Evolutionary conservation across 2,797 vertebrate species (phyloP), one percentile per base, ranked within the genome.

Genomic region (Syngnathus acus): DNA sequence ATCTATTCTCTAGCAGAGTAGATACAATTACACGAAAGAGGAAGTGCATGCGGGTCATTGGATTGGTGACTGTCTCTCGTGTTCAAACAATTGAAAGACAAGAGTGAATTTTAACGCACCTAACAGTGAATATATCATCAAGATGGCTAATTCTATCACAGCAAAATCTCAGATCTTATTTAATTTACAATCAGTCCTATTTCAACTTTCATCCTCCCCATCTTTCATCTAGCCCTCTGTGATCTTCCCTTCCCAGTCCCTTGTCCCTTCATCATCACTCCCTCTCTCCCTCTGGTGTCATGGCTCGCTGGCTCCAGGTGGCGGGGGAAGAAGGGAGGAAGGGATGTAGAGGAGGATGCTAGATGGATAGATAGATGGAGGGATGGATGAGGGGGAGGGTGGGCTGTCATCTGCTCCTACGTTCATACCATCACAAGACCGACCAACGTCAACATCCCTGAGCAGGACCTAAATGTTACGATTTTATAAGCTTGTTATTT

Each of bases 301-400:
- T 71, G 78, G 84, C 86, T 90, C 88, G 82, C 86, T 88, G 83
- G 86, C 83, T 90, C 88, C 91, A 92, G 91, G 90, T 92, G 91
- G 87, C 78, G 84, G 80, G 84, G 84, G 87, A 86, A 79, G 84
- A 70, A 85, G 84, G 82, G 83, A 81, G 79, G 73, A 48, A 76
- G 79, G 76, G 82, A 84, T 40, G 75, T 40, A 78, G 77, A 78
- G 78, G 81, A 9, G 11, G 5, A n/a, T 37, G 37, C 39, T 13
- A 17, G 38, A 39, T 68, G 80, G 76, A 81, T 51, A 74, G 72
- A 84, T 68, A 67, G 78, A 80, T 40, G 64, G 55, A 69, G 37
- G 72, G 62, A 71, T 17, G 63, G 73, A 68, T 73, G 78, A 16
- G 60, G n/a, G 21, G 19, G 23, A 26, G 65, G 65, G 17, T 26